Percentiles rank a stretch among this genome's conserved stretches.
These are phyloP conservation scores for Sciurus niger DNA, from an alignment of 2,113 vertebrate species.

Conservation along the genomic window DNA sequence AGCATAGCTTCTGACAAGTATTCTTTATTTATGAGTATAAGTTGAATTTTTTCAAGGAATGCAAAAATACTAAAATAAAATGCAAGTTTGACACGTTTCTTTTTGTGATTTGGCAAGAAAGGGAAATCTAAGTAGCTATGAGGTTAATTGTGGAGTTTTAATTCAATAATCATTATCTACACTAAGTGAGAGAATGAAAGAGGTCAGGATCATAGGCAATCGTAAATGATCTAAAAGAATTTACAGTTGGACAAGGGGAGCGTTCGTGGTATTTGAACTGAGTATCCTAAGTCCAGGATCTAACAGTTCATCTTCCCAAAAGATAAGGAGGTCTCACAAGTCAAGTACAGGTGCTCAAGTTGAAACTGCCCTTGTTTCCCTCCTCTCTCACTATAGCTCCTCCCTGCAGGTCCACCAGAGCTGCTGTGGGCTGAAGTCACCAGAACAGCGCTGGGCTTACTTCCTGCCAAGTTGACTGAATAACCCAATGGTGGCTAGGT, in stretches of 20 bases:
- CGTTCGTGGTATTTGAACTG: background rate
- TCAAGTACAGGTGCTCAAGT: background rate
- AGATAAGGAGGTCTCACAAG: background rate
- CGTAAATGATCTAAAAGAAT: conserved; percentile 32
- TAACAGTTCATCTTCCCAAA: conserved; percentile 19
- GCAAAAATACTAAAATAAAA: conserved; percentile 77
- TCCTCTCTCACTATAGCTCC: background rate
- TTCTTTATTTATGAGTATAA: conserved; percentile 89
- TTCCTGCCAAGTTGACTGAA: background rate
- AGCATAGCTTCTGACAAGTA: conserved; percentile 86
- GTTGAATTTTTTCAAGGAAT: conserved; percentile 81
- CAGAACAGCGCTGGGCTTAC: background rate
- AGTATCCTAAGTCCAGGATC: background rate
- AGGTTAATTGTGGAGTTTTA: conserved; percentile 62
- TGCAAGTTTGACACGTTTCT: conserved; percentile 64
- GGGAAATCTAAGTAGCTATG: conserved; percentile 26
- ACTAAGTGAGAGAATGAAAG: conserved; percentile 63
- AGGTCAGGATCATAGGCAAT: conserved; percentile 27
- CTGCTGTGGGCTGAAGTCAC: background rate
- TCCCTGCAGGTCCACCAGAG: background rate
- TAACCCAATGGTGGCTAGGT: background rate
- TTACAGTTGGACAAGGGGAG: background rate
- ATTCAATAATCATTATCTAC: conserved; percentile 59
- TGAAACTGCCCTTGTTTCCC: background rate
- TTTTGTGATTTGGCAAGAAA: conserved; percentile 55